Conservation (phyloP, 37 sponge, comb jelly and placozoan species). For the Spongilla lacustris region DNA sequence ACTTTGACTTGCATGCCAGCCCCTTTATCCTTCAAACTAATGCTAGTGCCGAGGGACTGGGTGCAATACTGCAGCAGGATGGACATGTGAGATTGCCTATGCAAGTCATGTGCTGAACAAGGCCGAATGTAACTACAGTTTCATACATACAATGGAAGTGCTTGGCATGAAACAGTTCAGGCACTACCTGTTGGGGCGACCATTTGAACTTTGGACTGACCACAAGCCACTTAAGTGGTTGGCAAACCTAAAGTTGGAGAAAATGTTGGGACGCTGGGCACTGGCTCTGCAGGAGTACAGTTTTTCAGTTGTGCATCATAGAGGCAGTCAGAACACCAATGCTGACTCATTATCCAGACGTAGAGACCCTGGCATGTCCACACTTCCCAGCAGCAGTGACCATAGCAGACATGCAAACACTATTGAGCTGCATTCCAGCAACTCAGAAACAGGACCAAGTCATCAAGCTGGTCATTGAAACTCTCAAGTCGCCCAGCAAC, state of each 20-base stretch:
- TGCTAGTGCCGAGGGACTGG: no score
- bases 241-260: constrained; percentile 57
- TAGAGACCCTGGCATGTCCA: no score
- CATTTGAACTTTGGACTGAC: constrained; percentile 45
- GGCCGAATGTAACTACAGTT: constrained; percentile 53
- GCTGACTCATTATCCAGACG: constrained; percentile 58
- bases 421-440: neutral
- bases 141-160: constrained; percentile 43
- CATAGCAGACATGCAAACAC: neutral
- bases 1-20: constrained; percentile 22
- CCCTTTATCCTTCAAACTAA: constrained; percentile 49
- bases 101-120: constrained; percentile 28
- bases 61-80: constrained; percentile 57
- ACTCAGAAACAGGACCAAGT: neutral
- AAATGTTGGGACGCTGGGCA: constrained; percentile 53
- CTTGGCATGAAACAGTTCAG: constrained; percentile 55
- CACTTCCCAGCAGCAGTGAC: neutral
- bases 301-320: constrained; percentile 35
- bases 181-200: constrained; percentile 51
- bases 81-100: constrained; percentile 52
- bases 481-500: neutral
- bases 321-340: constrained; percentile 49
- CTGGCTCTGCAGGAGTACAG: constrained; percentile 53
- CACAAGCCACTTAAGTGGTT: constrained; percentile 66
- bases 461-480: neutral